phyloP scores from a whole-genome alignment of 1,140 invertebrate genomes.

The Homalodisca vitripennis region DNA sequence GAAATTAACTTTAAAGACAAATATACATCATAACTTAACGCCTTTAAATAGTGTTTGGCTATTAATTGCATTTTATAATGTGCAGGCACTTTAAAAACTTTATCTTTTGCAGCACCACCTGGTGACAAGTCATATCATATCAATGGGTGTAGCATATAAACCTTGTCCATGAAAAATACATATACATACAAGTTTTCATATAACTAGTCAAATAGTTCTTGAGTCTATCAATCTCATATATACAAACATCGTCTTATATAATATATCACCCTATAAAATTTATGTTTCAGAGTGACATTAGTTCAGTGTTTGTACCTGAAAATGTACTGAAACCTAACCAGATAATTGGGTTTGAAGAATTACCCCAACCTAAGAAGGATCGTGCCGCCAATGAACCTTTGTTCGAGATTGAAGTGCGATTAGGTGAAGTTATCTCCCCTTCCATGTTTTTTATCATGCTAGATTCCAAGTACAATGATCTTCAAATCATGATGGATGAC shows the following conservation, averaged over 20 bases:
- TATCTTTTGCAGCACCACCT: too few relatives aligned
- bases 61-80: too few relatives aligned
- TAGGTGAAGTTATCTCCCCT: conserved; percentile 2
- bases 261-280: neutral
- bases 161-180: too few relatives aligned
- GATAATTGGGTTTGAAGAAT: neutral
- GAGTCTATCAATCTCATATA: neutral
- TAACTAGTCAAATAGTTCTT: too few relatives aligned
- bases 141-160: too few relatives aligned
- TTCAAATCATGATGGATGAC: neutral
- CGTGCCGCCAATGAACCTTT: neutral
- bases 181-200: too few relatives aligned
- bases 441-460: neutral
- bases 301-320: neutral
- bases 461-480: neutral
- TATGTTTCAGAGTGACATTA: neutral
- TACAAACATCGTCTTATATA: neutral
- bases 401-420: neutral
- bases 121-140: too few relatives aligned
- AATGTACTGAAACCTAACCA: neutral
- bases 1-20: too few relatives aligned
- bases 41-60: too few relatives aligned
- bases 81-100: too few relatives aligned
- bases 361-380: neutral
- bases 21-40: too few relatives aligned